These are phyloP conservation scores for Eurosta solidaginis DNA, from an alignment of 1,140 invertebrate genomes.

Conservation along the genomic window DNA sequence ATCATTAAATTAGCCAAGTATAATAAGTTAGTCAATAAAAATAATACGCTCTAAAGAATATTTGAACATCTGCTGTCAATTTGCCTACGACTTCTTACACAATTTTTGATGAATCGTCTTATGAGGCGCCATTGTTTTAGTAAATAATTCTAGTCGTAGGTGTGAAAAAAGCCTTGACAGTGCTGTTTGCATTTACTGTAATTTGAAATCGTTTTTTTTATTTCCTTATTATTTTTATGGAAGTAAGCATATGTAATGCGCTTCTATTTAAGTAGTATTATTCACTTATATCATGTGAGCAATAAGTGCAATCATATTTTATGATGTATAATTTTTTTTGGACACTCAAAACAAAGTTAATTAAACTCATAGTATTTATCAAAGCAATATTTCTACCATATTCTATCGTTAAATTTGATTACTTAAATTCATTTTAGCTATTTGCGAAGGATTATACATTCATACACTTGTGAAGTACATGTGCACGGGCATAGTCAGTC, in stretches of 20 bases:
- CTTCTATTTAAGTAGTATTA: not conserved
- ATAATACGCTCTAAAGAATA: slow-evolving; percentile 1
- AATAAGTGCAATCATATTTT: slow-evolving; percentile 22
- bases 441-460: not conserved
- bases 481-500: no score
- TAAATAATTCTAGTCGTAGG: slow-evolving; percentile 27
- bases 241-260: not conserved
- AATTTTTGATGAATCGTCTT: not conserved
- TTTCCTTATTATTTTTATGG: not conserved
- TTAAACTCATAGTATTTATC: slow-evolving; percentile 2
- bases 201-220: not conserved
- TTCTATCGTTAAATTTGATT: slow-evolving; percentile 11
- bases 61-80: not conserved
- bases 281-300: not conserved
- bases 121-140: not conserved
- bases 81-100: not conserved
- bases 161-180: not conserved
- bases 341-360: slow-evolving; percentile 1
- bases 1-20: no score
- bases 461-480: not conserved
- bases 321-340: not conserved
- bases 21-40: slow-evolving; percentile 46
- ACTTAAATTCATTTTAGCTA: not conserved
- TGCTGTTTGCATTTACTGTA: not conserved
- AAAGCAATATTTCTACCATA: not conserved